A percentile compares a stretch with the other conserved stretches of the same genome.
Evolutionary conservation across 2,113 vertebrate species (phyloP).

Genomic region (Pycnonotus jocosus): DNA sequence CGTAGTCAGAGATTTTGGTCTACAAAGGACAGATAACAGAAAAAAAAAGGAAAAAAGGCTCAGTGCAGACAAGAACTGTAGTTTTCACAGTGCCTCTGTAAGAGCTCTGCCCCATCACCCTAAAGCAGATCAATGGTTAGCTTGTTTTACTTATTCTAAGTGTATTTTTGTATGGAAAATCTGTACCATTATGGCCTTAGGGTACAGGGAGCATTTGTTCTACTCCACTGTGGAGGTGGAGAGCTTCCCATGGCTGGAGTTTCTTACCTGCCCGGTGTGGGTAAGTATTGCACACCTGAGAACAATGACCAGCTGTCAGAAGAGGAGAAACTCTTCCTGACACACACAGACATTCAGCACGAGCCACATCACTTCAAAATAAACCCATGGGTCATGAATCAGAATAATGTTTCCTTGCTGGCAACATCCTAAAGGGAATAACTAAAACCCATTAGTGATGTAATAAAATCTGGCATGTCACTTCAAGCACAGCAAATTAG

Average conservation of each 20-base stretch:
- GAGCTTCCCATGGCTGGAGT: neutral
- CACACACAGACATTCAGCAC: neutral
- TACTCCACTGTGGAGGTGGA: neutral
- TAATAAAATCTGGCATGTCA: conserved; percentile 40
- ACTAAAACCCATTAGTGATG: conserved; percentile 27
- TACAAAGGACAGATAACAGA: neutral
- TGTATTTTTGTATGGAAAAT: neutral
- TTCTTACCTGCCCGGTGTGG: neutral
- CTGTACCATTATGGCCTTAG: neutral
- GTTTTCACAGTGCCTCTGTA: neutral
- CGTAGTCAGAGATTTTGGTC: neutral
- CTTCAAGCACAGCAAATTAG: conserved; percentile 37
- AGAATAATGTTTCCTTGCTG: conserved; percentile 7
- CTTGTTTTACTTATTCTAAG: neutral
- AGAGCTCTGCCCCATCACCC: neutral
- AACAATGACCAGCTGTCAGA: neutral
- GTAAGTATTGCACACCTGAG: neutral
- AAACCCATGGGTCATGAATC: conserved; percentile 13
- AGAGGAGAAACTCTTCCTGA: neutral
- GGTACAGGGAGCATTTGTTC: neutral
- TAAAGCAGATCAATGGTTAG: neutral
- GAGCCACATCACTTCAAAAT: neutral
- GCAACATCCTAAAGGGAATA: conserved; percentile 30
- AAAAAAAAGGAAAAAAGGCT: neutral
- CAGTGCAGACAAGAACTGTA: neutral